Conservation (phyloP, 1,140 invertebrate species). For the Drosophila varians region DNA sequence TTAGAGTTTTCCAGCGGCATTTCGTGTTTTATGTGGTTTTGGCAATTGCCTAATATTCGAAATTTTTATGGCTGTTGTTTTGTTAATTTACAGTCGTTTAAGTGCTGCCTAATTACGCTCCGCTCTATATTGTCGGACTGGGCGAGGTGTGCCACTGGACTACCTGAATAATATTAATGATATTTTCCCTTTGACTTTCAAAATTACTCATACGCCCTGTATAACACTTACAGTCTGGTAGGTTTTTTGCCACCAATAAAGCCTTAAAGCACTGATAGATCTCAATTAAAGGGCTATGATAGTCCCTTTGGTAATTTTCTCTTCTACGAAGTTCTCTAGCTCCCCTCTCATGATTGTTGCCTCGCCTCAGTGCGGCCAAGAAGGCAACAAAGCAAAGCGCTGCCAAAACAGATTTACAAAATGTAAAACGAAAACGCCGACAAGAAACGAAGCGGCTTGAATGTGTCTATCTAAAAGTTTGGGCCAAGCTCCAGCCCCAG, state of each 20-base stretch:
- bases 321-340: constrained; percentile 2
- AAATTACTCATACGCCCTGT: neutral
- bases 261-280: too few relatives aligned
- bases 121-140: constrained; percentile 56
- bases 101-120: constrained; percentile 67
- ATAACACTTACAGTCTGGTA: neutral
- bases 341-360: constrained; percentile 26
- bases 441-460: constrained; percentile 16
- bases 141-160: constrained; percentile 8
- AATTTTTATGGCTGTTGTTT: constrained; percentile 54
- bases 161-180: neutral
- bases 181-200: neutral
- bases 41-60: constrained; percentile 34
- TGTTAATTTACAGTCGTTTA: constrained; percentile 71
- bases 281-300: too few relatives aligned
- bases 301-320: neutral
- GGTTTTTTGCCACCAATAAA: too few relatives aligned
- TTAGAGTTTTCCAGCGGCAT: neutral
- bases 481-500: constrained; percentile 43
- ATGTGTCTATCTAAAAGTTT: constrained; percentile 14
- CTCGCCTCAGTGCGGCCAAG: constrained; percentile 59
- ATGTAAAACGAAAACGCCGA: constrained; percentile 51
- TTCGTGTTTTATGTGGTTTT: constrained; percentile 19
- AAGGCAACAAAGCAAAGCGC: constrained; percentile 55
- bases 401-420: constrained; percentile 62